Evolutionary conservation across 2,888 invertebrate genomes (phyloP).

Genomic region (Trissonchulus latispiculum): DNA sequence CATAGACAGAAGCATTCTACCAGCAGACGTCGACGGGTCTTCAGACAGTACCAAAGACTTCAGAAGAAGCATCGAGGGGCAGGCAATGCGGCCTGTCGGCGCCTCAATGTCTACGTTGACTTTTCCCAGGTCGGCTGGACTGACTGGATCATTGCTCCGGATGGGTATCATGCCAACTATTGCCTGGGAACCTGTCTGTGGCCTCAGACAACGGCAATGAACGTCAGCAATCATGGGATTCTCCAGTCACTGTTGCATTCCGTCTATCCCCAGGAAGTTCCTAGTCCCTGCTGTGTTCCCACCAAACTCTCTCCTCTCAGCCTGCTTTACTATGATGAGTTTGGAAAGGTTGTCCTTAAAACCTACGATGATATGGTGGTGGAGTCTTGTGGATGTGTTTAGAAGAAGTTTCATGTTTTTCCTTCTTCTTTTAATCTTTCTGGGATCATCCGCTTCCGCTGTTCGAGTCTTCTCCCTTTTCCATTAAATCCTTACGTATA

Average conservation of each 20-base stretch:
- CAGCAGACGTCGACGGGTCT: neutral
- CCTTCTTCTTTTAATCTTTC: no score
- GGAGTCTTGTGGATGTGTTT: constrained; percentile 79
- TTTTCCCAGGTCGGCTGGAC: constrained; percentile 95
- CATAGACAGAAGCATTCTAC: neutral
- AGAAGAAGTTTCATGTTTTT: no score
- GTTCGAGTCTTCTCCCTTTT: no score
- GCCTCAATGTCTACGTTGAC: constrained; percentile 82
- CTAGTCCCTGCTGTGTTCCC: constrained; percentile 93
- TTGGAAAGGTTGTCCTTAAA: constrained; percentile 88
- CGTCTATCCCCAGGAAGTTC: constrained; percentile 76
- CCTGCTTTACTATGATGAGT: constrained; percentile 89
- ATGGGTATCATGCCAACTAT: constrained; percentile 80
- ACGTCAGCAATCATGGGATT: constrained; percentile 96
- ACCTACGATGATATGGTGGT: constrained; percentile 99
- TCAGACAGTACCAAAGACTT: neutral
- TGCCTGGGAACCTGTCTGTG: constrained; percentile 91
- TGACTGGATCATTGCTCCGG: constrained; percentile 60
- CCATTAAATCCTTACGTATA: no score
- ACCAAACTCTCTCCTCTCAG: constrained; percentile 85
- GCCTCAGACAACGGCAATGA: constrained; percentile 81
- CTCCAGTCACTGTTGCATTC: constrained; percentile 93
- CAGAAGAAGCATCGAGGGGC: no score
- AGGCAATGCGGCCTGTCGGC: constrained; percentile 55
- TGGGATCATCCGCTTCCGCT: no score